phyloP scores from a whole-genome alignment of 2,113 vertebrate genomes.

The Phocoena sinus region DNA sequence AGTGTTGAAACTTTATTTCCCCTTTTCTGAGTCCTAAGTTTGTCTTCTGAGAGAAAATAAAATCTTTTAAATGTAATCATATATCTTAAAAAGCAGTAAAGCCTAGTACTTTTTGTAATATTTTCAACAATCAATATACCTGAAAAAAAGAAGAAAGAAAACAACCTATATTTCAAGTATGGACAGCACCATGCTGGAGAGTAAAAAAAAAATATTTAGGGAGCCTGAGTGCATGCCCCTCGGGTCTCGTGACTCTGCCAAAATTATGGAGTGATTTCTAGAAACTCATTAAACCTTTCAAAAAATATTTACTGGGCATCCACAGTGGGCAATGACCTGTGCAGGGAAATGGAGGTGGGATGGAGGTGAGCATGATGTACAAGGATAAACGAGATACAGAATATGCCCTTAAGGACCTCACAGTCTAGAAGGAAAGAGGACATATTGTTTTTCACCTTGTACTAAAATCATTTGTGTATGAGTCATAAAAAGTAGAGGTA shows the following conservation, averaged over 20 bases:
- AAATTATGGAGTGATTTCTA: background rate
- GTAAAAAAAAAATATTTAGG: background rate
- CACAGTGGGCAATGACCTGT: background rate
- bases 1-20: slow-evolving; percentile 11
- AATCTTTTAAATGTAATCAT: background rate
- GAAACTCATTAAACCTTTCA: slow-evolving; percentile 5
- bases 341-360: background rate
- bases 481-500: background rate
- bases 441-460: background rate
- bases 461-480: background rate
- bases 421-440: background rate
- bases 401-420: background rate
- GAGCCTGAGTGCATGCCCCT: background rate
- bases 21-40: slow-evolving; percentile 11
- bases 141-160: background rate
- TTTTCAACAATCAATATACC: background rate
- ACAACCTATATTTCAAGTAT: background rate
- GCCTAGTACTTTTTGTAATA: background rate
- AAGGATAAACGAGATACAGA: background rate
- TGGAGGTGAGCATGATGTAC: background rate
- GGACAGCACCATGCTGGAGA: background rate
- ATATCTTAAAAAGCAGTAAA: background rate
- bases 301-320: background rate
- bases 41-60: slow-evolving; percentile 26
- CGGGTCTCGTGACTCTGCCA: background rate